Base-by-base conservation (phyloP, 2,113 vertebrate species). In the Pycnonotus jocosus region DNA sequence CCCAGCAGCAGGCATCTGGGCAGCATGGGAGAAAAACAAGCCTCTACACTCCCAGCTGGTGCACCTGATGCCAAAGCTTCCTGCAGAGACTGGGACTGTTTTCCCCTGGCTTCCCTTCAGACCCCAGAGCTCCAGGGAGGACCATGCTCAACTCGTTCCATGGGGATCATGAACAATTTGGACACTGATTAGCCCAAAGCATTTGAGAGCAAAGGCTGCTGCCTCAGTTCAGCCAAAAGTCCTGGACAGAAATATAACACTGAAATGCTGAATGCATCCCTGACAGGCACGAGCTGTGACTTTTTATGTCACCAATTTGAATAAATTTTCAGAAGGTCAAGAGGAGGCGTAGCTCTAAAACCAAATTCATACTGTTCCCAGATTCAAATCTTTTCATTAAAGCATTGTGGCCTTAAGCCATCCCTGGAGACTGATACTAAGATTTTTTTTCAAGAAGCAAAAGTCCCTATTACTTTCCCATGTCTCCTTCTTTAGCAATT, bases 21-120 rank as follows among this genome's bases (percentile, higher is more conserved):
- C 57, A 91, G 66, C 48, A 51, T 1, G 1, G 78, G 64, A 86
- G 35, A 21, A 85, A 17, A 74, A 7, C 30, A 64, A 76, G 15
- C 19, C 62, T 69, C 76, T 11, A 0, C 3, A 15, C 40, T 72
- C 0, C 2, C 3, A 7, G 23, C 2, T 5, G 1, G 35, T 18
- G 33, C 0, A 10, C 33, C 60, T 42, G 31, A 48, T n/a, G 58
- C 45, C 8, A 7, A 40, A 78, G 73, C 35, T 71, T 37, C 48
- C 61, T 40, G 44, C 27, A 27, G 51, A 70, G 69, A 15, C 14
- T 37, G 33, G n/a, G 38, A 40, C 9, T 21, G 22, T 30, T 38
- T 27, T 35, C 2, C 44, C 16, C 50, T 31, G n/a, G 30, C 24
- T 54, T 58, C 42, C 18, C 2, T 33, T 81, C 42, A 47, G 77